Evolutionary conservation across 2,888 invertebrate species (phyloP), one percentile per base, ranked within the genome.

Genomic region (Steinernema hermaphroditum): DNA sequence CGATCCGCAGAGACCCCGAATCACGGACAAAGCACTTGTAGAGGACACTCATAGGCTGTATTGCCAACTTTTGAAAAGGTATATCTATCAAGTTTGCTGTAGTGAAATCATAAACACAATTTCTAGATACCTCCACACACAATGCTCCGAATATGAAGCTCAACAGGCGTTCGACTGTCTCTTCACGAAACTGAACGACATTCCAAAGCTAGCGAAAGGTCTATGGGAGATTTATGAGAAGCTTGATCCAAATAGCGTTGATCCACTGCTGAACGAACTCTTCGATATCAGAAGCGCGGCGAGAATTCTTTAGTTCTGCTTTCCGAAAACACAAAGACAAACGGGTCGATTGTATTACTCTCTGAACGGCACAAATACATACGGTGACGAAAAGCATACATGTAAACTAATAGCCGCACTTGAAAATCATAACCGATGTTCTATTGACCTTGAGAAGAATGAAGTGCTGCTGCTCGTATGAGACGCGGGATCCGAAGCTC

Each of bases 11-110:
- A 70, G 95, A 73, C 90, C 91, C 0, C 90, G 92, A 81, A 91
- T 94, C 22, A 91, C 93, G 80, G 94, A 94, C 86, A 90, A 91
- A 24, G 93, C 93, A 87, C 93, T 93, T 69, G 92, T 94, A 76
- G 92, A 92, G 88, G 87, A 93, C 73, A 93, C 93, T 87, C 94
- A 93, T 90, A 93, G 79, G 22, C n/a, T 44, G 19, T 80, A 81
- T 54, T 72, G 72, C 19, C 44, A 74, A 14, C 70, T 82, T 69
- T 70, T 81, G 22, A 54, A 74, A 24, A 68, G 78, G 80, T 80
- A 27, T 41, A 22, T 32, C n/a, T 57, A 68, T 1, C 9, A 8
- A 50, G 2, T 43, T 46, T 54, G 37, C 22, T 72, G 22, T 37
- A n/a, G n/a, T n/a, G n/a, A 24, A 22, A 6, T 24, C 4, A 27